Conservation (phyloP, 2,797 vertebrate species). For the Silurus lanzhouensis region DNA sequence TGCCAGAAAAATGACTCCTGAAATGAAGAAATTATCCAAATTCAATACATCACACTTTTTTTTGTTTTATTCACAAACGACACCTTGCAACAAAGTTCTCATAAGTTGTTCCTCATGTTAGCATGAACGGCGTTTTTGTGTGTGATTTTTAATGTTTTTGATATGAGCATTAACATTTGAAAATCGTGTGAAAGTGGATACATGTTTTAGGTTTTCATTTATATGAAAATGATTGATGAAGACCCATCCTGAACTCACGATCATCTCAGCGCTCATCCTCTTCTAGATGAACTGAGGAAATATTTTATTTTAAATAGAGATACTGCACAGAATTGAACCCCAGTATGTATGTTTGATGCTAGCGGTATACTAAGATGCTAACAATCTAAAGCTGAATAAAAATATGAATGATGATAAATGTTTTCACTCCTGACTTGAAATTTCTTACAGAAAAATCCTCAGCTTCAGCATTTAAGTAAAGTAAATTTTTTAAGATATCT, state of each 20-base stretch:
- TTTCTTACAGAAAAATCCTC: neutral
- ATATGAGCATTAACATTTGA: neutral
- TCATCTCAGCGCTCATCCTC: neutral
- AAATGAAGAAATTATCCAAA: neutral
- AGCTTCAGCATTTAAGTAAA: neutral
- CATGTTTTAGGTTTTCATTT: neutral
- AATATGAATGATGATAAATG: neutral
- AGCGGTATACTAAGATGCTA: neutral
- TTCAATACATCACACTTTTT: neutral
- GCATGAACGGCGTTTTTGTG: neutral
- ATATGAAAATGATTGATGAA: neutral
- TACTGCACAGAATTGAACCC: neutral
- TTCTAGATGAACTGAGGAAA: neutral
- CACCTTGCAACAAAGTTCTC: neutral
- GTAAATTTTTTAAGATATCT: neutral
- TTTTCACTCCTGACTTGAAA: neutral
- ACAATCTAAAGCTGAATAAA: conserved; percentile 7
- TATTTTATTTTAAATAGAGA: neutral
- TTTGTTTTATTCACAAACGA: neutral
- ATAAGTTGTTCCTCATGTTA: neutral
- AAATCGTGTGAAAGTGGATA: too few relatives aligned
- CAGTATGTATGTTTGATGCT: neutral
- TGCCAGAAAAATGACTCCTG: neutral
- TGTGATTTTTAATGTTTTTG: neutral
- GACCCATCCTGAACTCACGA: too few relatives aligned